A percentile compares a stretch with the other conserved stretches of the same genome.
Conservation (phyloP, 2,888 invertebrate species). For the Sialis fuliginosa region DNA sequence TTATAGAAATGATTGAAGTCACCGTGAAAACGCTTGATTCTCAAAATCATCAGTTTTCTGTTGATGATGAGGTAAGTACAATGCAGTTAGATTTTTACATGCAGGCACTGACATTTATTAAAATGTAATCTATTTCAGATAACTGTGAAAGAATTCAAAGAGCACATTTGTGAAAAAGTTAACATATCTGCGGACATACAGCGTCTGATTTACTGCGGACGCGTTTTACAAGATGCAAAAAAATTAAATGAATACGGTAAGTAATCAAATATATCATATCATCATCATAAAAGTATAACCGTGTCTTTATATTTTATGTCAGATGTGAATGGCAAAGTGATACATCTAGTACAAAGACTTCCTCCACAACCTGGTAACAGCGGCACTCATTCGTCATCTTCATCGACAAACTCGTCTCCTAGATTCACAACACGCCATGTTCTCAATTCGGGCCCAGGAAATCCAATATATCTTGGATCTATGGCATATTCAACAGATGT, state of each 20-base stretch:
- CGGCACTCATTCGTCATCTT: conserved; percentile 7
- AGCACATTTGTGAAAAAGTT: conserved; percentile 58
- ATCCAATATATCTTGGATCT: conserved; percentile 34
- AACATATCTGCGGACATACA: conserved; percentile 67
- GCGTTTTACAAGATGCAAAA: conserved; percentile 77
- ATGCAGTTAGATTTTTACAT: not conserved
- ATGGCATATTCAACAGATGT: conserved; percentile 35
- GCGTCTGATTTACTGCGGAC: conserved; percentile 86
- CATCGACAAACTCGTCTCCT: conserved; percentile 8
- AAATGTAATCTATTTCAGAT: conserved; percentile 31
- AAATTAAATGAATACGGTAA: conserved; percentile 70
- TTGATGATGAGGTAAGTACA: conserved; percentile 67
- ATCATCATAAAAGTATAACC: not conserved
- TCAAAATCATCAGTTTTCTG: conserved; percentile 62
- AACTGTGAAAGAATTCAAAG: conserved; percentile 68
- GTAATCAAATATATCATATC: not conserved
- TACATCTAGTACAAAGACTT: conserved; percentile 78
- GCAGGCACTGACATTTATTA: conserved; percentile 1
- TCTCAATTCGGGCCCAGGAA: conserved; percentile 55
- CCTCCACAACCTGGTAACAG: conserved; percentile 53
- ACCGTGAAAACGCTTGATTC: conserved; percentile 84
- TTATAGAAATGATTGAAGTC: conserved; percentile 51
- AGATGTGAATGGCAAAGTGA: conserved; percentile 83
- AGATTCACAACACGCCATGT: conserved; percentile 36
- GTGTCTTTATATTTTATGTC: conserved; percentile 8